These are phyloP conservation scores for Mobula hypostoma DNA, from an alignment of 2,113 vertebrate species.

Conservation along the genomic window DNA sequence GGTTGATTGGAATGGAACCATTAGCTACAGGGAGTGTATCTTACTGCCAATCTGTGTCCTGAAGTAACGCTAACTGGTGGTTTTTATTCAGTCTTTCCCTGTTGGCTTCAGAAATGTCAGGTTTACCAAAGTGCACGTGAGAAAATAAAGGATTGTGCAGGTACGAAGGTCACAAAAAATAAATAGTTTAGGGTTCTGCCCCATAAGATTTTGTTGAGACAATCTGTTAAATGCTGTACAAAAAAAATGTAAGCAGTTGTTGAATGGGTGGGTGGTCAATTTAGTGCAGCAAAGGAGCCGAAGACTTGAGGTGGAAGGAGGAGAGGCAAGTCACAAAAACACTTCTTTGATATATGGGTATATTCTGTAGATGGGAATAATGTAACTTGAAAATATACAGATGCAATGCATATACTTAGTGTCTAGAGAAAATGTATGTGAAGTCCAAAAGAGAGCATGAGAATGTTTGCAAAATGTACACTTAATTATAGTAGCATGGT, in stretches of 20 bases:
- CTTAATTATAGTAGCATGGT: constrained; percentile 18
- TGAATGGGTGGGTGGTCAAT: not conserved
- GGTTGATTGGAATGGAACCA: constrained; percentile 15
- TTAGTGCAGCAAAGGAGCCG: constrained; percentile 17
- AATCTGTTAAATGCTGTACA: constrained; percentile 6
- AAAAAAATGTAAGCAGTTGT: not conserved
- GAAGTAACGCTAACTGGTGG: not conserved
- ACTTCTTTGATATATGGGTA: not conserved
- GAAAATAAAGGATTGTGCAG: constrained; percentile 14
- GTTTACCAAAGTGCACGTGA: constrained; percentile 26
- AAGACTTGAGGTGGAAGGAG: not conserved
- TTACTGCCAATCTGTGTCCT: not conserved
- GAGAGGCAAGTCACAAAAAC: not conserved
- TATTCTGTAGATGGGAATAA: not conserved
- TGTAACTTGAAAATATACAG: constrained; percentile 19
- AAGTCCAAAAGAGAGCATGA: constrained; percentile 32
- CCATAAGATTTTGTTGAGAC: constrained; percentile 25
- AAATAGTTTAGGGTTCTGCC: not conserved
- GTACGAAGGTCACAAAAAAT: constrained; percentile 22
- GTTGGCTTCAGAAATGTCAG: constrained; percentile 17
- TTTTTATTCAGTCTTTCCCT: constrained; percentile 32
- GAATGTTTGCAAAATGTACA: constrained; percentile 8
- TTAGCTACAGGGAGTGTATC: not conserved
- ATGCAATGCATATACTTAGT: constrained; percentile 8
- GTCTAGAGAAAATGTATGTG: constrained; percentile 8